phyloP scores from a whole-genome alignment of 2,797 vertebrate species.

The Crenichthys baileyi region DNA sequence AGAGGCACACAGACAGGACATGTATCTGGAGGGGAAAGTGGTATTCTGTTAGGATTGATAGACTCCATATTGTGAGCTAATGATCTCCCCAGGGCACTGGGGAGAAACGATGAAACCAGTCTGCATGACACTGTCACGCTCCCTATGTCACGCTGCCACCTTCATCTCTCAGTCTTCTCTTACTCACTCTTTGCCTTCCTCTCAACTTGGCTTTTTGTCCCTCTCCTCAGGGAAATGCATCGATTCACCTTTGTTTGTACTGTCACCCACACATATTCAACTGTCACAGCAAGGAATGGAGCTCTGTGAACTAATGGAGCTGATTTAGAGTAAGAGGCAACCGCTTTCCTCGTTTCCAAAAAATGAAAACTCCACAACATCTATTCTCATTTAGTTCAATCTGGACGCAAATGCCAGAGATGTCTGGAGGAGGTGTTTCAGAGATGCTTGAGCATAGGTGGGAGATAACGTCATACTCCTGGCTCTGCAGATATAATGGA shows the following conservation, averaged over 20 bases:
- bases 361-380: constrained; percentile 51
- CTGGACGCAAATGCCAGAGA: constrained; percentile 52
- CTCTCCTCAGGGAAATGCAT: constrained; percentile 70
- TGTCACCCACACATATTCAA: constrained; percentile 74
- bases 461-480: constrained; percentile 52
- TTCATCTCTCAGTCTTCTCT: constrained; percentile 66
- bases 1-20: constrained; percentile 66
- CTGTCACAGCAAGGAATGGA: constrained; percentile 59
- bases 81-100: constrained; percentile 78
- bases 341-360: constrained; percentile 60
- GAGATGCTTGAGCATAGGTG: constrained; percentile 51
- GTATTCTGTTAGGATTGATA: constrained; percentile 80
- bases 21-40: constrained; percentile 70
- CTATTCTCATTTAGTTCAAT: constrained; percentile 63
- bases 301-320: constrained; percentile 58
- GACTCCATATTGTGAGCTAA: constrained; percentile 82
- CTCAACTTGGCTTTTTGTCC: constrained; percentile 49
- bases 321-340: constrained; percentile 59
- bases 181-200: constrained; percentile 54
- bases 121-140: constrained; percentile 76
- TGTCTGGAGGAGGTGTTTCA: constrained; percentile 59
- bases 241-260: constrained; percentile 79
- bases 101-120: constrained; percentile 76
- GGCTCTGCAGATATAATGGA: constrained; percentile 54
- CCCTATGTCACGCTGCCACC: constrained; percentile 70